Conservation (phyloP, 2,113 vertebrate species). For the Gnathonemus echidnorhynchus region DNA sequence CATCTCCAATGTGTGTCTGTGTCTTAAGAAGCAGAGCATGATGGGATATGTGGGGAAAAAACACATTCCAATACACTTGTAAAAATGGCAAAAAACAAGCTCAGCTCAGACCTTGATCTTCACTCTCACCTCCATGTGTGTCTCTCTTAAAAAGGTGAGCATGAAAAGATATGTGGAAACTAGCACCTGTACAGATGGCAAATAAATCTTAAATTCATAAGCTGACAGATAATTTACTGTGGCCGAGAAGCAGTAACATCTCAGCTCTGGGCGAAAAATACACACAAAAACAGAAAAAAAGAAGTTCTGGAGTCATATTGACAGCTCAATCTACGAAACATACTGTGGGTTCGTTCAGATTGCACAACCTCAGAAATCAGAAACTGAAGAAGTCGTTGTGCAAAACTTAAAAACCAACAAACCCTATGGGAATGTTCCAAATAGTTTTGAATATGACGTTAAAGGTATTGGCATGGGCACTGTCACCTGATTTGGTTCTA, state of each 20-base stretch:
- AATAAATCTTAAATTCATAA: neutral
- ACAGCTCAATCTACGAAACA: neutral
- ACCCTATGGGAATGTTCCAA: neutral
- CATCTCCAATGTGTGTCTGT: neutral
- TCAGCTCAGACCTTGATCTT: neutral
- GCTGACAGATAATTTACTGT: neutral
- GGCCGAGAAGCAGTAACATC: neutral
- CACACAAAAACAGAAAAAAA: neutral
- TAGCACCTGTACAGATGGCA: neutral
- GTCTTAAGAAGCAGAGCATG: neutral
- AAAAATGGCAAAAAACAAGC: neutral
- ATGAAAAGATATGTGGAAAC: neutral
- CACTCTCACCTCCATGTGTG: neutral
- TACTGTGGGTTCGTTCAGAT: neutral
- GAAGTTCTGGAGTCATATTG: neutral
- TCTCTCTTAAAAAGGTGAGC: neutral
- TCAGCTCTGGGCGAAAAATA: neutral
- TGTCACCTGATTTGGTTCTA: constrained; percentile 6
- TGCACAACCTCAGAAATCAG: neutral
- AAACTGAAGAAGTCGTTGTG: neutral
- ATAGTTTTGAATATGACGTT: neutral
- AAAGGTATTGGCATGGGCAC: neutral
- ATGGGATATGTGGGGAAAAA: neutral
- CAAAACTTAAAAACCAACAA: neutral
- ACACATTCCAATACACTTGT: neutral